Conservation (phyloP, 2,113 vertebrate species). For the Tychaedon coryphoeus region DNA sequence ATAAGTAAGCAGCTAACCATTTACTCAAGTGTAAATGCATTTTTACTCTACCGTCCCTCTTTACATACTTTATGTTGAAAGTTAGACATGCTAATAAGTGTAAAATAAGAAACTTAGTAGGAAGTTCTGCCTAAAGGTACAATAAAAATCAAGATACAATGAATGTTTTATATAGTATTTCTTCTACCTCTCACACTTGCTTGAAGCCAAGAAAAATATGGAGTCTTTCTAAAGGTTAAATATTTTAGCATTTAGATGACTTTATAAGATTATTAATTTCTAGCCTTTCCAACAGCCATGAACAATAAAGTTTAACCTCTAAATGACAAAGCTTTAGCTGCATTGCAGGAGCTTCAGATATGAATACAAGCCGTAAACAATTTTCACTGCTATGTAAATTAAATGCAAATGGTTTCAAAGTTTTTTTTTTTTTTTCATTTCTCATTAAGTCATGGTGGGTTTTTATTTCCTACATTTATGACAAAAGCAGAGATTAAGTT, state of each 20-base stretch:
- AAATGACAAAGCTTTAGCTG: constrained; percentile 13
- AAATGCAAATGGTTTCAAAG: background rate
- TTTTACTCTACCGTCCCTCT: background rate
- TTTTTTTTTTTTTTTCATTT: background rate
- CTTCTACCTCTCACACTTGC: background rate
- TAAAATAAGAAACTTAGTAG: background rate
- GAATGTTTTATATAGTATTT: constrained; percentile 33
- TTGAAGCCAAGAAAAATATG: constrained; percentile 40
- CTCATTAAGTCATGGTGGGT: background rate
- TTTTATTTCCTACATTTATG: background rate
- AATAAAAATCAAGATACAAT: constrained; percentile 29
- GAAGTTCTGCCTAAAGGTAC: background rate
- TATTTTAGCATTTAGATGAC: constrained; percentile 54
- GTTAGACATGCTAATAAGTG: constrained; percentile 21
- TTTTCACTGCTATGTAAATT: background rate
- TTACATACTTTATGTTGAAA: background rate
- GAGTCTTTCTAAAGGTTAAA: constrained; percentile 56
- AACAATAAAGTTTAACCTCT: constrained; percentile 55
- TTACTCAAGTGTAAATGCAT: background rate
- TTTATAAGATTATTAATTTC: constrained; percentile 59
- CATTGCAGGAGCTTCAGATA: background rate
- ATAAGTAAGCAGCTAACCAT: background rate
- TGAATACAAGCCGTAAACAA: background rate
- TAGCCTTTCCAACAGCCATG: background rate
- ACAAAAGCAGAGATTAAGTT: background rate